Evolutionary conservation across 2,797 vertebrate genomes (phyloP).

Genomic region (Stomatorhinus walkeri): DNA sequence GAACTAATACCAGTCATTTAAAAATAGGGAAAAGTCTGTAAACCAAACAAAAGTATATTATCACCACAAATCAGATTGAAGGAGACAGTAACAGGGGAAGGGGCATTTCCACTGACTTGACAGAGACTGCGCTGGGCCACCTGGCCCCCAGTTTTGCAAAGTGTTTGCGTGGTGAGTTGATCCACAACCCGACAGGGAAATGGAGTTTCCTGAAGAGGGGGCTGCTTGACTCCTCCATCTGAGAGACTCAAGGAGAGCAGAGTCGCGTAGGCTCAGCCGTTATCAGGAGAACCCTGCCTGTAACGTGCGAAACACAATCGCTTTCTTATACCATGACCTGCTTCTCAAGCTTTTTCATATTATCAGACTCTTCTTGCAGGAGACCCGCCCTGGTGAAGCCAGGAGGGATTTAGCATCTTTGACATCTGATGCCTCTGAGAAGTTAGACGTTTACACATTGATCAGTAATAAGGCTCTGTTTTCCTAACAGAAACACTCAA

Average conservation of each 20-base stretch:
- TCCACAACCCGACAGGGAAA: conserved; percentile 90
- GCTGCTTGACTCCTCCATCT: conserved; percentile 85
- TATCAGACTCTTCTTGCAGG: neutral
- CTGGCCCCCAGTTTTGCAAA: conserved; percentile 82
- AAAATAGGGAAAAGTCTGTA: neutral
- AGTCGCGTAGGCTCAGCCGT: neutral
- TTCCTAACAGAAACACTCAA: neutral
- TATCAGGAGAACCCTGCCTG: neutral
- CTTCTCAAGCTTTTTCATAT: neutral
- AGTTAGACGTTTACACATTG: neutral
- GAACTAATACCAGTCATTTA: neutral
- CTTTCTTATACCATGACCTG: neutral
- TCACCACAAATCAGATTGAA: neutral
- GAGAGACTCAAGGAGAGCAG: conserved; percentile 36
- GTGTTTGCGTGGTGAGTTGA: conserved; percentile 88
- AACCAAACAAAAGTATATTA: neutral
- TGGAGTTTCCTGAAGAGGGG: conserved; percentile 85
- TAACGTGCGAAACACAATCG: neutral
- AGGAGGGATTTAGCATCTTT: neutral
- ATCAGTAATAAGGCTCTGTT: neutral
- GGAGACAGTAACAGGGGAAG: conserved; percentile 20
- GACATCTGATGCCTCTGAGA: conserved; percentile 1
- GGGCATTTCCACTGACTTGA: conserved; percentile 66
- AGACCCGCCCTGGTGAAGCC: neutral
- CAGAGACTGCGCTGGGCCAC: conserved; percentile 87